A percentile compares a stretch with the other conserved stretches of the same genome.
These are phyloP conservation scores for Biston betularia DNA, from an alignment of 2,888 invertebrate genomes.

Conservation along the genomic window DNA sequence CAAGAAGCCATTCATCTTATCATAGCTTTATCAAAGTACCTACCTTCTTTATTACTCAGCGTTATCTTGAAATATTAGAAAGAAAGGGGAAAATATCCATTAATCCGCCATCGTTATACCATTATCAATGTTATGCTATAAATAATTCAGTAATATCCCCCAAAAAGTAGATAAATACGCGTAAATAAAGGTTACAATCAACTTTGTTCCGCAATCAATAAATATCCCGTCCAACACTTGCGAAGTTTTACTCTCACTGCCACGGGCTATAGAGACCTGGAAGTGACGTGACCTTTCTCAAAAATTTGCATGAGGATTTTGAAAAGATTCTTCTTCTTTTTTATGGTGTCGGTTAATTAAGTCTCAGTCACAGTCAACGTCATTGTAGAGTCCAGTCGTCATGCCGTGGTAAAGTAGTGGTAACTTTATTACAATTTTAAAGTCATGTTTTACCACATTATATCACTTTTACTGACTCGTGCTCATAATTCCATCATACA, in stretches of 20 bases:
- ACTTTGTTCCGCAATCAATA: constrained; percentile 55
- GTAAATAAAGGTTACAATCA: constrained; percentile 44
- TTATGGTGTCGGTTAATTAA: too few relatives aligned
- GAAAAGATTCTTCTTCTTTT: too few relatives aligned
- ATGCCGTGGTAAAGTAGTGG: too few relatives aligned
- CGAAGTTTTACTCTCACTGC: constrained; percentile 37
- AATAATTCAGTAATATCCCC: constrained; percentile 18
- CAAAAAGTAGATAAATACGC: constrained; percentile 45
- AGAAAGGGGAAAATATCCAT: neutral
- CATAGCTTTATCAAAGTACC: neutral
- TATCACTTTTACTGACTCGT: too few relatives aligned
- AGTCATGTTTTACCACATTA: too few relatives aligned
- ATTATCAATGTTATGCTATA: constrained; percentile 7
- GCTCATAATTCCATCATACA: too few relatives aligned
- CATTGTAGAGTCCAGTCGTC: too few relatives aligned
- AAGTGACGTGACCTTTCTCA: constrained; percentile 6
- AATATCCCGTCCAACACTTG: constrained; percentile 55
- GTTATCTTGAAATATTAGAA: neutral
- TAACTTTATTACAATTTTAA: too few relatives aligned
- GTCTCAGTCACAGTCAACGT: too few relatives aligned
- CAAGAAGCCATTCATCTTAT: too few relatives aligned
- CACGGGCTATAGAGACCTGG: constrained; percentile 1
- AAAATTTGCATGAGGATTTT: neutral
- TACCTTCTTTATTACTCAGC: neutral
- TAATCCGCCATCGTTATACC: constrained; percentile 11